Evolutionary conservation across 1,140 invertebrate species (phyloP).

Genomic region (Amyelois transitella): DNA sequence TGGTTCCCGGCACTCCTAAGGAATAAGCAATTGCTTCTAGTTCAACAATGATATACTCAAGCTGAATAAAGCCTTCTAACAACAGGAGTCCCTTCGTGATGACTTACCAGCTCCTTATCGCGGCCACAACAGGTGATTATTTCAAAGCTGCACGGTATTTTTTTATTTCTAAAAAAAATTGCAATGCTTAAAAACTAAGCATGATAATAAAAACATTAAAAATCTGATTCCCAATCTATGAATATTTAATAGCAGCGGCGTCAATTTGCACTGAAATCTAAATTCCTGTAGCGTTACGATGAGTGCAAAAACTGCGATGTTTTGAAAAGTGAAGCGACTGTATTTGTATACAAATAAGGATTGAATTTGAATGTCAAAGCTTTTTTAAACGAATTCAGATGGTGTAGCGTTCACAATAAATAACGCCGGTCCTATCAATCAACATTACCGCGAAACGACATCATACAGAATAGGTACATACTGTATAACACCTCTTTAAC

Average conservation of each 20-base stretch:
- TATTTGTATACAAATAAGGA: neutral
- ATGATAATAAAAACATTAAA: neutral
- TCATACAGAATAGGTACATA: neutral
- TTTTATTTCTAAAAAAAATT: no score
- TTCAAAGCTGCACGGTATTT: no score
- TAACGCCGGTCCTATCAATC: conserved; percentile 2
- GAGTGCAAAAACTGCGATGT: neutral
- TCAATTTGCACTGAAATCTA: neutral
- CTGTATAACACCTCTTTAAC: no score
- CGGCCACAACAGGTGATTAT: no score
- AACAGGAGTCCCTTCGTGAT: no score
- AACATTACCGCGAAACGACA: neutral
- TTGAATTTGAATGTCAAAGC: neutral
- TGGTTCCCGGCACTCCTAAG: no score
- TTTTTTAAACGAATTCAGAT: neutral
- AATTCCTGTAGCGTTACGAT: neutral
- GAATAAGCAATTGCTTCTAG: no score
- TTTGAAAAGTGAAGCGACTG: neutral
- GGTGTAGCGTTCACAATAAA: neutral
- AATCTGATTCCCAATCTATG: neutral
- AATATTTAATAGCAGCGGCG: neutral
- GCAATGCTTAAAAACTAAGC: no score
- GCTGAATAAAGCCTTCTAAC: no score
- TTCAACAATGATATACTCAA: no score
- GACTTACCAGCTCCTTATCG: no score